Percentiles rank a stretch among this genome's conserved stretches.
Evolutionary conservation across 2,797 vertebrate species (phyloP).

Genomic region (Catamblyrhynchus diadema): DNA sequence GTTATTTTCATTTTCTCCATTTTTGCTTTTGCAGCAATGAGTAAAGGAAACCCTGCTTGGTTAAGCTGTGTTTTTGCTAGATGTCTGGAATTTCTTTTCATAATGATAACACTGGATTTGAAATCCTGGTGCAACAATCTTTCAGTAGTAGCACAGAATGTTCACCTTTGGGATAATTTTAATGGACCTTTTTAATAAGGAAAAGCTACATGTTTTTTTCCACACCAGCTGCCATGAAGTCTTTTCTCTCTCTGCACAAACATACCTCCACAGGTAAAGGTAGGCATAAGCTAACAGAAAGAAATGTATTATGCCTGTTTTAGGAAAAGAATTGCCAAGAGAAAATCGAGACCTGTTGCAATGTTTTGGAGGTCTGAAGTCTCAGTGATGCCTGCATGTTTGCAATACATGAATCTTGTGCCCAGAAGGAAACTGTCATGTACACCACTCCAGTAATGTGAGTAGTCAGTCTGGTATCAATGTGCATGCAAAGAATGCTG

Average conservation of each 20-base stretch:
- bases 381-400: rapidly evolving
- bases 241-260: neutral
- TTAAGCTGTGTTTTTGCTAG: neutral
- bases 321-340: neutral
- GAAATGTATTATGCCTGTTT: neutral
- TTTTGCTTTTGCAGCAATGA: neutral
- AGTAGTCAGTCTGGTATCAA: neutral
- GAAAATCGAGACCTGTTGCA: neutral
- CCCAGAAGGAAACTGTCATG: neutral
- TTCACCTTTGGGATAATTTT: neutral
- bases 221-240: neutral
- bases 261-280: neutral
- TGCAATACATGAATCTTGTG: neutral
- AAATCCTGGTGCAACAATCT: neutral
- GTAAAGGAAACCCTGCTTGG: neutral
- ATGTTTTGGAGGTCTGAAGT: neutral
- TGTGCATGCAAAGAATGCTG: rapidly evolving
- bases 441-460: neutral
- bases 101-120: neutral
- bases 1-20: neutral
- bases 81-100: neutral
- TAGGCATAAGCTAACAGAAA: neutral
- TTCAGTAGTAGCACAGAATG: neutral
- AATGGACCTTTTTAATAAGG: neutral
- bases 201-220: neutral